phyloP scores from a whole-genome alignment of 1,140 invertebrate species.

The Mamestra configurata region DNA sequence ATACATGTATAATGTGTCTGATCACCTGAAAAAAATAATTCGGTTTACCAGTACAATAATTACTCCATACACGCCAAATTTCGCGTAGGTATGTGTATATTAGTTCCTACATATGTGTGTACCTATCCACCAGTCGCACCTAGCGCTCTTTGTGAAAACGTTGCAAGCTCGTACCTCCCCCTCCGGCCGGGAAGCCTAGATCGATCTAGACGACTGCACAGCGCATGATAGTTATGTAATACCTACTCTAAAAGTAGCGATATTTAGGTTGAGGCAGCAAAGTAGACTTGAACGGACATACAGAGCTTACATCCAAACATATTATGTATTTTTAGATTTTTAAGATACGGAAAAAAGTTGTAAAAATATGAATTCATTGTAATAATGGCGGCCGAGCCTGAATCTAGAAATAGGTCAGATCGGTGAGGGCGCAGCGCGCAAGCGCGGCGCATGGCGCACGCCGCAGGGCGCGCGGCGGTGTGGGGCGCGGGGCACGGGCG shows the following conservation, averaged over 20 bases:
- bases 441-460: slow-evolving; percentile 51
- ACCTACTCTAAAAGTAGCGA: neutral
- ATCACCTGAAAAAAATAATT: neutral
- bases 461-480: slow-evolving; percentile 32
- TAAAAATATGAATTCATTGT: neutral
- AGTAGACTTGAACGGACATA: neutral
- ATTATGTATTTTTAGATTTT: neutral
- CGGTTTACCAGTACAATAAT: neutral
- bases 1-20: too few species aligned
- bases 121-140: neutral
- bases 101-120: neutral
- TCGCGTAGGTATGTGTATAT: neutral
- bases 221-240: slow-evolving; percentile 1
- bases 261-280: neutral
- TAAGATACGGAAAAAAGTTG: neutral
- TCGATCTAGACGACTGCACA: slow-evolving; percentile 16
- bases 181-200: slow-evolving; percentile 21
- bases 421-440: slow-evolving; percentile 55
- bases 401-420: slow-evolving; percentile 75
- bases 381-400: slow-evolving; percentile 39
- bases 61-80: neutral
- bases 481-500: slow-evolving; percentile 48
- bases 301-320: neutral
- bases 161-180: neutral
- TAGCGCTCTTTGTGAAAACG: slow-evolving; percentile 8